Conservation (phyloP, 2,888 invertebrate genomes). For the Rhagonycha lutea region DNA sequence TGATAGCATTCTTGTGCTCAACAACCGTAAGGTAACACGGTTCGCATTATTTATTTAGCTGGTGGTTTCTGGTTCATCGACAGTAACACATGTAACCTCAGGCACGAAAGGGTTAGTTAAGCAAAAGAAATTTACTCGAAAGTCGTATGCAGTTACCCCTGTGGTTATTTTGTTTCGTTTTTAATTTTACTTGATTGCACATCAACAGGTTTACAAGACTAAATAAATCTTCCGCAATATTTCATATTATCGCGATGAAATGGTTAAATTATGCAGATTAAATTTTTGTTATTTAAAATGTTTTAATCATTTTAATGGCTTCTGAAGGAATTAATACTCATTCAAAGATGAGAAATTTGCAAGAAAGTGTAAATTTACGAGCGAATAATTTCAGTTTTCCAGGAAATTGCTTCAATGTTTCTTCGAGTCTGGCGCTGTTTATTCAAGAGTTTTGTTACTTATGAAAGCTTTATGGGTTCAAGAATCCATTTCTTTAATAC, state of each 20-base stretch:
- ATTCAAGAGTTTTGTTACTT: constrained; percentile 26
- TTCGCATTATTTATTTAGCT: constrained; percentile 14
- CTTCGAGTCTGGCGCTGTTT: constrained; percentile 41
- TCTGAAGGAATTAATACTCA: constrained; percentile 46
- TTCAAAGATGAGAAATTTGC: constrained; percentile 42
- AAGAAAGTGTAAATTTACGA: constrained; percentile 49
- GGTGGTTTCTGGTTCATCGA: constrained; percentile 25
- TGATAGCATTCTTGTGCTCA: constrained; percentile 6
- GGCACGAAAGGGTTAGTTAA: constrained; percentile 33
- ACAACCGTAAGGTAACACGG: constrained; percentile 9
- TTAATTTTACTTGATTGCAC: constrained; percentile 38
- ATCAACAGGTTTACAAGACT: constrained; percentile 32
- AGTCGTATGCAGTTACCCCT: constrained; percentile 40
- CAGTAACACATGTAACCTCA: constrained; percentile 39
- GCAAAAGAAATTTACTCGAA: constrained; percentile 30
- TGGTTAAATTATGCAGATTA: constrained; percentile 43
- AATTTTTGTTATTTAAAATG: constrained; percentile 37
- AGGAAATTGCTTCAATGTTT: constrained; percentile 53
- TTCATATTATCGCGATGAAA: constrained; percentile 14
- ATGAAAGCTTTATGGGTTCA: constrained; percentile 41
- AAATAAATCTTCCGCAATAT: constrained; percentile 2
- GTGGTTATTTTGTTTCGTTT: constrained; percentile 39
- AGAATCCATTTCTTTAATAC: constrained; percentile 38
- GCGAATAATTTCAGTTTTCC: constrained; percentile 52
- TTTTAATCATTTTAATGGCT: constrained; percentile 54